Evolutionary conservation across 2,888 invertebrate species (phyloP), one percentile per base, ranked within the genome.

Genomic region (Creontiades dilutus): DNA sequence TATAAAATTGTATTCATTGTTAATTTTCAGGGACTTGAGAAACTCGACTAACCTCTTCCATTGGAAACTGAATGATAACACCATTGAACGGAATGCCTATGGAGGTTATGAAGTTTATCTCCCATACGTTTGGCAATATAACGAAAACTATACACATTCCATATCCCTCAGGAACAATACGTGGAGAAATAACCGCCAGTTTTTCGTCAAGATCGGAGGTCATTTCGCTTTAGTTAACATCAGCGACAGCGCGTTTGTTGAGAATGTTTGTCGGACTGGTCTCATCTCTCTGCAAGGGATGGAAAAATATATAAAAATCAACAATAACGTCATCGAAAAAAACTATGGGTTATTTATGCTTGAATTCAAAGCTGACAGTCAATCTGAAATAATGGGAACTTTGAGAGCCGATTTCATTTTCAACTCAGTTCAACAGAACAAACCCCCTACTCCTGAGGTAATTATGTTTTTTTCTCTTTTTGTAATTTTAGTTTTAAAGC

Each of bases 1-100:
- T 75, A 9, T 75, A n/a, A n/a, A n/a, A 12, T 75, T 75, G 1
- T 19, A 4, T 7, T 19, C 75, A 27, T 28, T 16, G 12, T 19
- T 11, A 14, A 46, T 47, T 86, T 86, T 47, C 92, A 96, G 98
- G 92, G 98, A 99, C 93, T 95, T 99, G 92, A 95, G 98, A 92
- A 97, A 98, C 91, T 98, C 99, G 0, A 99, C 99, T 93, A 99
- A 99, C 94, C 94, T 99, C 0, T 99, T 98, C 94, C 98, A 99
- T 93, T 99, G 99, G 95, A 95, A 97, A 46, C 93, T 99, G 82
- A 96, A 97, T 93, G 97, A 98, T 92, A 97, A 97, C 90, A 96
- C 96, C 0, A 95, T 99, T 91, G 97, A 97, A 93, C 95, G 97
- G 91, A 99, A 99, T 92, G 94, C 94, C 90, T 95, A 95, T 46